These are phyloP conservation scores for Leucophenga maculata DNA, from an alignment of 2,888 invertebrate genomes.

Conservation along the genomic window DNA sequence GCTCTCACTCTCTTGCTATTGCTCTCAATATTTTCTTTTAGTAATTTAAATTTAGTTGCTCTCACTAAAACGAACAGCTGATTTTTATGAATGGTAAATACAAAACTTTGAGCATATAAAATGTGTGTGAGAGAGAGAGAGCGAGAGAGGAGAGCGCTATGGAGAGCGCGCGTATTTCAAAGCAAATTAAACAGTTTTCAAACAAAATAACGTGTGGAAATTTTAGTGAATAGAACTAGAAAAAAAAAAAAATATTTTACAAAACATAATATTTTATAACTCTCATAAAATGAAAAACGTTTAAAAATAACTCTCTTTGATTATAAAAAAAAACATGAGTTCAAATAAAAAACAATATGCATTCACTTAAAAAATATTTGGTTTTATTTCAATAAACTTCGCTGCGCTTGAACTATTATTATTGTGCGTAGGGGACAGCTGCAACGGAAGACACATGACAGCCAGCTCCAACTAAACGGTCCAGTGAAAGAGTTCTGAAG, in stretches of 20 bases:
- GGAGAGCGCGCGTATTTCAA: slow-evolving; percentile 34
- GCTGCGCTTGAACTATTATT: not conserved
- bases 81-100: slow-evolving; percentile 38
- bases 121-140: slow-evolving; percentile 44
- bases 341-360: not conserved
- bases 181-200: not conserved
- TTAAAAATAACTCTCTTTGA: too few relatives aligned
- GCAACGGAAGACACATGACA: not conserved
- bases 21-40: slow-evolving; percentile 11
- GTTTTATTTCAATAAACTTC: not conserved
- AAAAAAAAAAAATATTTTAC: slow-evolving; percentile 17
- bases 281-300: too few relatives aligned
- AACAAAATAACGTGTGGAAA: slow-evolving; percentile 19
- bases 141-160: slow-evolving; percentile 18
- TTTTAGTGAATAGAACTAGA: slow-evolving; percentile 43
- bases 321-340: too few relatives aligned
- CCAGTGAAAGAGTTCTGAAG: not conserved
- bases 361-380: too few relatives aligned
- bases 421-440: slow-evolving; percentile 6
- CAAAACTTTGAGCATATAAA: slow-evolving; percentile 59
- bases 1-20: not conserved
- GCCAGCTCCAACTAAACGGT: not conserved
- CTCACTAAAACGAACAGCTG: slow-evolving; percentile 49
- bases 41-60: too few relatives aligned
- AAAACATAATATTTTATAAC: too few relatives aligned